phyloP scores from a whole-genome alignment of 2,888 invertebrate species.

The Gerris lacustris region DNA sequence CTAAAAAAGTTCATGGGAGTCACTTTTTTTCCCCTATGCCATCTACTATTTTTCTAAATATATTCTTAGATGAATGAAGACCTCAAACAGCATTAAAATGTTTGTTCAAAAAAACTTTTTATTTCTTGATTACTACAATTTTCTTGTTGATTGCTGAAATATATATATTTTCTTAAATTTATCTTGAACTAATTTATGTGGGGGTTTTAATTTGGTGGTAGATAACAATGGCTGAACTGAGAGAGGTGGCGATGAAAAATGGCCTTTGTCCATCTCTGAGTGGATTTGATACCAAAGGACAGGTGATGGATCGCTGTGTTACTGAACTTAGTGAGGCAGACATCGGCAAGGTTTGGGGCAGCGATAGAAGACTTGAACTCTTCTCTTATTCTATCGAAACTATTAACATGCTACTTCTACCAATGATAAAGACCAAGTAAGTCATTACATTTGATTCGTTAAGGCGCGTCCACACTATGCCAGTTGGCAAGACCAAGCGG shows the following conservation, averaged over 20 bases:
- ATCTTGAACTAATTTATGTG: not conserved
- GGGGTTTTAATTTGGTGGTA: slow-evolving; percentile 38
- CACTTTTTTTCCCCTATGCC: no score
- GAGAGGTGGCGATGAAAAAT: slow-evolving; percentile 40
- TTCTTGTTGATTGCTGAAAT: no score
- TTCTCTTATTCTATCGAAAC: slow-evolving; percentile 93
- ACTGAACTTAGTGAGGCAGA: slow-evolving; percentile 34
- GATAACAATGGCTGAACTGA: slow-evolving; percentile 70
- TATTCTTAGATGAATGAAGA: no score
- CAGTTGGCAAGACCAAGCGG: no score
- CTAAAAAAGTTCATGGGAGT: no score
- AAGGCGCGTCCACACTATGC: no score
- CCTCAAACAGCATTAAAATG: no score
- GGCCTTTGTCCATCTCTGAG: slow-evolving; percentile 27
- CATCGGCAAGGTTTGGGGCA: slow-evolving; percentile 41
- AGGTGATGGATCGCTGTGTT: slow-evolving; percentile 19
- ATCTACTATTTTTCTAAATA: no score
- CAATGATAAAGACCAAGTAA: slow-evolving; percentile 91
- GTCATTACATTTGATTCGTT: slow-evolving; percentile 32
- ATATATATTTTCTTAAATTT: no score
- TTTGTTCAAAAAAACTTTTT: no score
- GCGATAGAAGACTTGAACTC: slow-evolving; percentile 74
- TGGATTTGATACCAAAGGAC: slow-evolving; percentile 28
- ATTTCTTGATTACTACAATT: no score
- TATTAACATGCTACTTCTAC: slow-evolving; percentile 81